Evolutionary conservation across 2,113 vertebrate genomes (phyloP), one percentile per base, ranked within the genome.

Genomic region (Petrocephalus microphthalmus): DNA sequence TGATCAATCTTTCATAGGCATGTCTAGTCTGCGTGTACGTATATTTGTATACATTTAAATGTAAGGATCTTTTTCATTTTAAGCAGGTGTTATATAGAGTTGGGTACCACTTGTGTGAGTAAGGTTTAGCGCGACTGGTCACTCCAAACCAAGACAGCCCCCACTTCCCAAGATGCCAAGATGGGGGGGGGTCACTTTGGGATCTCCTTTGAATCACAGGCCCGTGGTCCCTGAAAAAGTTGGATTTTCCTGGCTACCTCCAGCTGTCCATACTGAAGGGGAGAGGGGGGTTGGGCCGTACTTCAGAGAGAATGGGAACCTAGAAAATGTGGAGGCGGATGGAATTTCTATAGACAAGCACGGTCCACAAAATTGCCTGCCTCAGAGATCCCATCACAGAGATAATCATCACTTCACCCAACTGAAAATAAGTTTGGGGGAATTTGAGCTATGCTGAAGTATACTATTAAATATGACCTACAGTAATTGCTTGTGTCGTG

Each of bases 381-480:
- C 29, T 85, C 84, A 19, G 45, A 85, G 51, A 85, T 56, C 29
- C 84, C 22, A 85, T 85, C 52, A 85, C 25, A 29, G 2, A 85
- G 51, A 52, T 85, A 85, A 85, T 85, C 52, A 56, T 85, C 52
- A 33, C 51, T 85, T 85, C 84, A 85, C 29, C 84, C 29, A 33
- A 8, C 49, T 54, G 51, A 56, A 54, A 53, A 85, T 54, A 33
- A 53, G 51, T 85, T 49, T 54, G 82, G 22, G 45, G 22, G 47
- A 84, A 51, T 84, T 25, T 84, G 49, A 49, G 82, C 52, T 85
- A 33, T 37, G n/a, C 84, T 33, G 25, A 85, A 85, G 52, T 33
- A 15, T 56, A 52, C 84, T 49, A 85, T 85, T 85, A 85, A 85
- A 85, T 56, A 54, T 85, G 84, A 85, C 52, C 51, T 85, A 29